Evolutionary conservation across 1,140 invertebrate species (phyloP).

Genomic region (Lethrus apterus): DNA sequence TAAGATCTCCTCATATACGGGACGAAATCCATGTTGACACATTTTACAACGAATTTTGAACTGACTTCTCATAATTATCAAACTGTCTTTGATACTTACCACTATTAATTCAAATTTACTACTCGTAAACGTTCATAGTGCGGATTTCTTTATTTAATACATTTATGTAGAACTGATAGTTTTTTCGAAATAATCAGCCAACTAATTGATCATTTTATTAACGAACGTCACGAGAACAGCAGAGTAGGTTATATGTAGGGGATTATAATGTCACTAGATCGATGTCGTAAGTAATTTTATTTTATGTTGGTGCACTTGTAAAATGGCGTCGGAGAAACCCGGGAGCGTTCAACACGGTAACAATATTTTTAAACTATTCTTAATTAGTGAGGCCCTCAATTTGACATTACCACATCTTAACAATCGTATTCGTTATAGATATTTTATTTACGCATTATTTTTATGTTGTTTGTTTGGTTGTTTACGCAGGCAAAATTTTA

Average conservation of each 20-base stretch:
- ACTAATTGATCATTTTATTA: conserved; percentile 19
- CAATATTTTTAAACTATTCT: conserved; percentile 8
- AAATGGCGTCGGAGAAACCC: conserved; percentile 40
- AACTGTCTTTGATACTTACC: conserved; percentile 6
- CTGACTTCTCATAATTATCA: neutral
- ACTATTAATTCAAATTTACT: neutral
- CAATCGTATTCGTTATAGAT: neutral
- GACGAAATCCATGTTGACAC: conserved; percentile 4
- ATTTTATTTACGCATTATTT: too few relatives aligned
- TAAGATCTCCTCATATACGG: too few relatives aligned
- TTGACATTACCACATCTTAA: neutral
- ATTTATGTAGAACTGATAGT: neutral
- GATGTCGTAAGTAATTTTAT: neutral
- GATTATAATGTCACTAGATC: neutral
- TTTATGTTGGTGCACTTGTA: conserved; percentile 33
- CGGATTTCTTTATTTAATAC: neutral
- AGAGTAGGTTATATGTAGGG: conserved; percentile 12
- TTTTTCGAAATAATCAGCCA: conserved; percentile 15
- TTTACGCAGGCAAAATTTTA: too few relatives aligned
- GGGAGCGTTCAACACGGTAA: conserved; percentile 40
- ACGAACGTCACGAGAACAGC: conserved; percentile 17
- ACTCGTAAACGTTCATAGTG: conserved; percentile 7
- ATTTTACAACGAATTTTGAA: conserved; percentile 10
- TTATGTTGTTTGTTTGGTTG: too few relatives aligned
- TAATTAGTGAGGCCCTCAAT: neutral